These are phyloP conservation scores for Macropus fuliginosus DNA, from an alignment of 2,797 vertebrate species.

Conservation along the genomic window DNA sequence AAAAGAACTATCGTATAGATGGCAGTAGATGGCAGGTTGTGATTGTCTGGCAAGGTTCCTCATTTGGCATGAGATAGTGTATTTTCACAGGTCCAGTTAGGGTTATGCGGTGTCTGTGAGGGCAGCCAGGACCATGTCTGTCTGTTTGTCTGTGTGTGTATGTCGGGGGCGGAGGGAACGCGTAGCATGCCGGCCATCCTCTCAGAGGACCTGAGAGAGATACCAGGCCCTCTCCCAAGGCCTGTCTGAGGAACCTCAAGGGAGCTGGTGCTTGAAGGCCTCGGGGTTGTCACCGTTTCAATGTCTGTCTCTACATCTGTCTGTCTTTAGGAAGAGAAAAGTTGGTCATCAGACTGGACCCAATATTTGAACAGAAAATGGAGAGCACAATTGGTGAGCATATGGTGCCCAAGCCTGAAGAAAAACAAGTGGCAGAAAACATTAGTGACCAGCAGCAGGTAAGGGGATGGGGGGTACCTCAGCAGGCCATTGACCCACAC, in stretches of 20 bases:
- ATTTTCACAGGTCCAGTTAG: not conserved
- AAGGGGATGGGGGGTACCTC: not conserved
- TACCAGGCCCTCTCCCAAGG: not conserved
- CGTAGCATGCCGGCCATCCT: not conserved
- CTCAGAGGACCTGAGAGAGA: constrained; percentile 1
- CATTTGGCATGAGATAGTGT: not conserved
- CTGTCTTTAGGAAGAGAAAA: constrained; percentile 59
- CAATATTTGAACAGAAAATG: constrained; percentile 55
- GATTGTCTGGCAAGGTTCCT: not conserved
- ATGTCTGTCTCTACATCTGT: constrained; percentile 56
- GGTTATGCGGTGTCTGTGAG: not conserved
- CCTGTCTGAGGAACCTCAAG: not conserved
- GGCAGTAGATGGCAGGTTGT: not conserved
- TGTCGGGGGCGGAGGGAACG: not conserved
- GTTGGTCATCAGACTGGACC: not conserved
- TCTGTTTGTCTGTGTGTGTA: not conserved
- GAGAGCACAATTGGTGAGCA: constrained; percentile 46
- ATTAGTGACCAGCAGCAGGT: constrained; percentile 8
- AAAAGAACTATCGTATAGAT: not conserved
- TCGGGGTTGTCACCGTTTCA: not conserved
- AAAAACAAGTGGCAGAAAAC: constrained; percentile 16
- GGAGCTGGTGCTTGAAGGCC: not conserved
- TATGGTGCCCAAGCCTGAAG: not conserved
- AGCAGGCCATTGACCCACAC: not conserved
- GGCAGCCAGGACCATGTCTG: not conserved